phyloP scores from a whole-genome alignment of 2,113 vertebrate species.

The Sminthopsis crassicaudata region DNA sequence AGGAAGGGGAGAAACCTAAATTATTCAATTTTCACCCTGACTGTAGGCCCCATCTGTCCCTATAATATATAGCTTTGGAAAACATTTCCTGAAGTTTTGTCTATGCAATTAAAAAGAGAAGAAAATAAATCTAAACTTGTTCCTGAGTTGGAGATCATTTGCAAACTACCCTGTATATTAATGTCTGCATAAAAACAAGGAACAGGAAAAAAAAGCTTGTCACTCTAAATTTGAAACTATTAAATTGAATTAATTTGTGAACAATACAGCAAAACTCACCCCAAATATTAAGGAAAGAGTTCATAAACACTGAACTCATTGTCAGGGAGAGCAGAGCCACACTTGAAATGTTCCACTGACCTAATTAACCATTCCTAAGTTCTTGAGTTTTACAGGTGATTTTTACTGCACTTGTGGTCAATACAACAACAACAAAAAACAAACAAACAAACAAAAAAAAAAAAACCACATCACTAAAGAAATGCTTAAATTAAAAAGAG shows the following conservation, averaged over 20 bases:
- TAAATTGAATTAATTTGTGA: constrained; percentile 24
- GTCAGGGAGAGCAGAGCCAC: constrained; percentile 31
- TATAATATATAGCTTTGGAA: background rate
- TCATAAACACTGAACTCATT: constrained; percentile 34
- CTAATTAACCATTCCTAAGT: background rate
- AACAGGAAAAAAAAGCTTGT: constrained; percentile 50
- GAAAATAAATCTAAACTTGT: constrained; percentile 41
- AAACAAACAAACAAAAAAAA: constrained; percentile 45
- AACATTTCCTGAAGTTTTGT: constrained; percentile 46
- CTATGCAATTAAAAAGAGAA: constrained; percentile 43
- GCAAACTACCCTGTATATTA: constrained; percentile 56
- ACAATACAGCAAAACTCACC: constrained; percentile 57
- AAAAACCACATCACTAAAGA: constrained; percentile 18
- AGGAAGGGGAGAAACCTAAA: background rate
- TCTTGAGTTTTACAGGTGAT: constrained; percentile 2
- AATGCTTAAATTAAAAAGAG: background rate
- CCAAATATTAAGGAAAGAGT: background rate
- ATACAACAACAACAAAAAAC: constrained; percentile 43
- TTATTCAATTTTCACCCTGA: background rate
- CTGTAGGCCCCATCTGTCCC: background rate
- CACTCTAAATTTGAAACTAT: constrained; percentile 41
- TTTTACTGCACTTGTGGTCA: constrained; percentile 28
- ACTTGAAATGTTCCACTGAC: constrained; percentile 37
- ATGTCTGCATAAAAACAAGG: constrained; percentile 50
- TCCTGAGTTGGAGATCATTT: constrained; percentile 80